Percentiles rank a stretch among this genome's conserved stretches.
phyloP scores from a whole-genome alignment of 1,140 invertebrate genomes.

The Drosophila nigromelanica region DNA sequence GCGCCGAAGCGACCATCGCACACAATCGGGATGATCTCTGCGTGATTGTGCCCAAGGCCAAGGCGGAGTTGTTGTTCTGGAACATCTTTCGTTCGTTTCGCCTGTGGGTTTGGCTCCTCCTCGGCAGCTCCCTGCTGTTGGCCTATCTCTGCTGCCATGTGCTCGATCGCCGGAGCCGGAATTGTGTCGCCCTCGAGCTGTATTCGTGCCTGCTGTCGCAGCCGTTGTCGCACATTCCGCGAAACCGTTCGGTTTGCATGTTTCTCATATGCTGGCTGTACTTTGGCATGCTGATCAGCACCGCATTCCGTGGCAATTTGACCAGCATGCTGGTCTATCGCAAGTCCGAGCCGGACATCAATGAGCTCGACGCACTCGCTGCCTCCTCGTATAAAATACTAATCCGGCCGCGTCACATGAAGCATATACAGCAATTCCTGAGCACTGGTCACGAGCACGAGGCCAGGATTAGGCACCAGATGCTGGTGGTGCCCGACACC shows the following conservation, averaged over 20 bases:
- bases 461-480: conserved; percentile 43
- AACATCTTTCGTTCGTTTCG: conserved; percentile 77
- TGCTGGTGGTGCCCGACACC: conserved; percentile 50
- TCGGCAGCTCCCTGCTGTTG: conserved; percentile 48
- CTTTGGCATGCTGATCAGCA: conserved; percentile 73
- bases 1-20: conserved; percentile 61
- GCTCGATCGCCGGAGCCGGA: not conserved
- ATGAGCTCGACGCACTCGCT: conserved; percentile 57
- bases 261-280: conserved; percentile 72
- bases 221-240: conserved; percentile 46
- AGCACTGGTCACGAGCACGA: conserved; percentile 47
- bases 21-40: conserved; percentile 76
- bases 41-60: conserved; percentile 73
- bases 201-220: conserved; percentile 55
- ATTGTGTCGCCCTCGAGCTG: conserved; percentile 46
- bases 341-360: conserved; percentile 62
- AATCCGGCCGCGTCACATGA: conserved; percentile 48
- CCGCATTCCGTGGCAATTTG: conserved; percentile 68
- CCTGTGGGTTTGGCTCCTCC: conserved; percentile 55
- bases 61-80: conserved; percentile 63
- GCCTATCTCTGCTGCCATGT: conserved; percentile 50
- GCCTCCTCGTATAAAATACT: conserved; percentile 53
- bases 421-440: conserved; percentile 64
- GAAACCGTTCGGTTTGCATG: conserved; percentile 39
- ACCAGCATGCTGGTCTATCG: conserved; percentile 77